Evolutionary conservation across 2,888 invertebrate genomes (phyloP), one percentile per base, ranked within the genome.

Genomic region (Leptinotarsa peninsularis): DNA sequence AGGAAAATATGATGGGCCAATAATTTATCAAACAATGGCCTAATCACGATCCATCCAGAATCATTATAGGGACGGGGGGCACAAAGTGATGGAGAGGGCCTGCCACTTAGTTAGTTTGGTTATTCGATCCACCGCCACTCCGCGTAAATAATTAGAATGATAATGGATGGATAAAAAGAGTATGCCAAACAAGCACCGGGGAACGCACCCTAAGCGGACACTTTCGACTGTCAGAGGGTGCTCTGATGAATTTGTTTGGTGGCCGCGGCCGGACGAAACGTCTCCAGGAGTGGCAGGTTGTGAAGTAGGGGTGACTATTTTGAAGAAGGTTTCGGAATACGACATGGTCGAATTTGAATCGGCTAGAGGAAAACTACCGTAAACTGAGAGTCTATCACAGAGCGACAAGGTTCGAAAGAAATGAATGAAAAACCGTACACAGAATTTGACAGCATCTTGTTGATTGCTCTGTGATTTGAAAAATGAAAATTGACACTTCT

Each of bases 131-230:
- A 83, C 79, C 82, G 78, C 82, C 82, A 78, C 83, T 84, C 84
- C 85, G 84, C 85, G 85, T 85, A 85, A 87, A 88, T 88, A 88
- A 88, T 88, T 88, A 88, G 87, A 88, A 88, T 88, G 87, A 88
- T 88, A 88, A 88, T 88, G 85, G 88, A 83, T 83, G 86, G 86
- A 87, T 86, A 87, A 88, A 88, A 88, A 87, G 86, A 86, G 86
- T 85, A 85, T 83, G 84, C 83, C 87, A 87, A 86, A 87, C 87
- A 87, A 86, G 84, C 86, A 80, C 79, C 82, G 84, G 85, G 86
- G 84, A 78, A 79, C 83, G 82, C 81, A 83, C 83, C 84, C 84
- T 83, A 82, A 82, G 82, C 83, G 85, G 84, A 85, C 85, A 85
- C 86, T 86, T 84, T 82, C 81, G 83, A 83, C 86, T 87, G 87